A percentile compares a stretch with the other conserved stretches of the same genome.
Conservation (phyloP, 1,140 invertebrate species). For the Hyles euphorbiae region DNA sequence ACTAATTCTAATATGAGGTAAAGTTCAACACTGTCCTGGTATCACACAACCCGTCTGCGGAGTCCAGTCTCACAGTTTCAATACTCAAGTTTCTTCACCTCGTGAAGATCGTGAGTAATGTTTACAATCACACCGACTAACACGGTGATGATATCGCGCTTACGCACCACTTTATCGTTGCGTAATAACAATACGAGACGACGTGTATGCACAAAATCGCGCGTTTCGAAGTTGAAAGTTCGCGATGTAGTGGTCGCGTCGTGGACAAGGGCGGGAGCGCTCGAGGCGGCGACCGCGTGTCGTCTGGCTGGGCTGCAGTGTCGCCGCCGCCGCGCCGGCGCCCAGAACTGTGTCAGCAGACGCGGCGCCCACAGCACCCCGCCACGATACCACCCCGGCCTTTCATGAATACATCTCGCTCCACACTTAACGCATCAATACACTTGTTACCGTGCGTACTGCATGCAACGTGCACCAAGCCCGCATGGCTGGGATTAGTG, state of each 20-base stretch:
- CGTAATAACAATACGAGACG: constrained; percentile 38
- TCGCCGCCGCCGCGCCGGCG: constrained; percentile 63
- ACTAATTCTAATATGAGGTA: not conserved
- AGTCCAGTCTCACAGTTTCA: constrained; percentile 17
- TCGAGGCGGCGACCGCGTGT: constrained; percentile 53
- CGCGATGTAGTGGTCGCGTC: constrained; percentile 12
- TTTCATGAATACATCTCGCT: constrained; percentile 49
- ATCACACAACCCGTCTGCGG: not conserved
- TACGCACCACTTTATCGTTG: constrained; percentile 51
- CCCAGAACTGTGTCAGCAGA: constrained; percentile 66
- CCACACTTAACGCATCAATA: constrained; percentile 59
- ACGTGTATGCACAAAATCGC: constrained; percentile 23
- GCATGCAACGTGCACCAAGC: constrained; percentile 20
- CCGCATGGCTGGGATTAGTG: not conserved
- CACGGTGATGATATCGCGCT: constrained; percentile 37
- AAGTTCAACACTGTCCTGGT: constrained; percentile 1
- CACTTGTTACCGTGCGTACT: constrained; percentile 43
- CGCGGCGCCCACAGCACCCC: constrained; percentile 50
- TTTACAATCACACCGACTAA: constrained; percentile 44
- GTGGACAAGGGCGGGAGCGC: constrained; percentile 41
- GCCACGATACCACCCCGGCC: constrained; percentile 30
- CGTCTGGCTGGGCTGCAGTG: constrained; percentile 66
- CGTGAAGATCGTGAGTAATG: constrained; percentile 20
- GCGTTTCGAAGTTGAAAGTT: constrained; percentile 25
- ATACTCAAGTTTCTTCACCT: constrained; percentile 33